Conservation (phyloP, 2,113 vertebrate genomes). For the Heptranchias perlo region DNA sequence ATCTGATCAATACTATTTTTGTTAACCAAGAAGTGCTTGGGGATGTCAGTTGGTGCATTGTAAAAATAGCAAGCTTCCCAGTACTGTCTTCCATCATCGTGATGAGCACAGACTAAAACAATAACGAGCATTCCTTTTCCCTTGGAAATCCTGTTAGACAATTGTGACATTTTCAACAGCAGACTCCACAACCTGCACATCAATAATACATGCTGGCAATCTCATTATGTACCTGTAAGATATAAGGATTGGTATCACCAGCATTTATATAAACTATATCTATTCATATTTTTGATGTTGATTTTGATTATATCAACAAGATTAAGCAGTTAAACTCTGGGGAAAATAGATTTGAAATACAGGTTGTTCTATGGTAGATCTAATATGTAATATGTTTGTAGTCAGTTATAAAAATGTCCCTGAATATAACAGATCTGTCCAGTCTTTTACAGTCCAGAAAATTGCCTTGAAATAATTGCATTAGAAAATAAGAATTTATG, state of each 20-base stretch:
- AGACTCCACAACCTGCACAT: background rate
- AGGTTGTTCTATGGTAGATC: too few relatives aligned
- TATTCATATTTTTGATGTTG: background rate
- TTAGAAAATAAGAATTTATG: constrained; percentile 1
- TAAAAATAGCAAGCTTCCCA: background rate
- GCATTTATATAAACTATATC: background rate
- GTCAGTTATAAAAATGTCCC: background rate
- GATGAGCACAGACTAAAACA: background rate
- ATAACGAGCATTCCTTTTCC: background rate
- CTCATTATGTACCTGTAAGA: background rate
- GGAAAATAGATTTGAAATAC: background rate
- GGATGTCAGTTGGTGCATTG: background rate
- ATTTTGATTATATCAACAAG: background rate
- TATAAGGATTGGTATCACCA: background rate
- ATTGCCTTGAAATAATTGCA: background rate
- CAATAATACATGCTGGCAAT: background rate
- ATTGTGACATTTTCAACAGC: background rate
- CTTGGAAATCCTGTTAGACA: background rate
- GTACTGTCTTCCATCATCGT: background rate
- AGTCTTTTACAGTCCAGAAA: background rate
- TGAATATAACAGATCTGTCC: background rate
- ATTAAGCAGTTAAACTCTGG: background rate
- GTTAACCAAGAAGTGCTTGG: background rate
- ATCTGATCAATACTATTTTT: background rate
- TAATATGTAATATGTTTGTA: background rate